Base-by-base conservation (phyloP, 2,797 vertebrate genomes). In the Propithecus deckenii region DNA sequence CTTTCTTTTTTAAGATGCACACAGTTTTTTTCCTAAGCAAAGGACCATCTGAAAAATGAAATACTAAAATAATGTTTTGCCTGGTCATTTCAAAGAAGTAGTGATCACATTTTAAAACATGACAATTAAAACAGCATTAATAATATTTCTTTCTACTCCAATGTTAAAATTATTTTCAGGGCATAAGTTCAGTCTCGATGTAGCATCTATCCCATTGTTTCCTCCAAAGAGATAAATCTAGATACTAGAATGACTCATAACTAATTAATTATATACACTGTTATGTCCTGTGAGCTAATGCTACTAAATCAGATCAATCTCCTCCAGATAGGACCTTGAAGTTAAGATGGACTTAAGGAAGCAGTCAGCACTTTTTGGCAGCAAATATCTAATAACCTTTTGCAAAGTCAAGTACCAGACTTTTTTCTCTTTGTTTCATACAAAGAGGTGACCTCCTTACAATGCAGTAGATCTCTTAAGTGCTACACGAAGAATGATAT, bases 1-100 rank as follows among this genome's bases (percentile, higher is more conserved):
- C 96, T 98, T 98, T 98, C 98, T 92, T 97, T 98, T 98, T 98
- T 97, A 98, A 98, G 98, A 98, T 71, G 81, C 95, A 98, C 4
- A 86, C 32, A 95, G 72, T 93, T 94, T 93, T 59, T 94, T 91
- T 41, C 59, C 69, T 94, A 94, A 94, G 41, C 57, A 97, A 95
- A 97, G 52, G 43, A 88, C 38, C 13, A 18, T 76, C n/a, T 96
- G 74, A 95, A 96, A 97, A 97, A 91, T 88, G 35, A 96, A 96
- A 95, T 50, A 72, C 46, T 94, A 92, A 97, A 92, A 81, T 69
- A 91, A 89, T 85, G 32, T 74, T 97, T 18, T 74, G 50, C 46
- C 20, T 80, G 59, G 43, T n/a, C 50, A 81, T 87, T 93, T 94
- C 55, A 41, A 95, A 93, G 61, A 90, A 76, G 32, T 85, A 92